Percentiles rank a stretch among this genome's conserved stretches.
Evolutionary conservation across 2,113 vertebrate genomes (phyloP).

Genomic region (Bolborhynchus lineola): DNA sequence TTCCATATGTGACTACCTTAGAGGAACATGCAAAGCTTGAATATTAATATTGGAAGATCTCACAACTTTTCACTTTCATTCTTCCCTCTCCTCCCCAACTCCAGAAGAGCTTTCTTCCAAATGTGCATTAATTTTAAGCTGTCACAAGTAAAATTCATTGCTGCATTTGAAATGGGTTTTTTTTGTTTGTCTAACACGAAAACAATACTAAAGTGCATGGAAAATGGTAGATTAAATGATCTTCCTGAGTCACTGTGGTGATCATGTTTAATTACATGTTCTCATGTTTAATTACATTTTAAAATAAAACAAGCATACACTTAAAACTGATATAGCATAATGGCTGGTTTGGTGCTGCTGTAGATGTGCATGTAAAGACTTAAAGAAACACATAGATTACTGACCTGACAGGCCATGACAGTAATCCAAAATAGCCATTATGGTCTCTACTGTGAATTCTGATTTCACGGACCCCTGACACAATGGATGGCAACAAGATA

Average conservation of each 20-base stretch:
- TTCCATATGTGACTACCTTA: background rate
- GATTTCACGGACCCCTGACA: slow-evolving; percentile 20
- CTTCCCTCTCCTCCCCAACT: background rate
- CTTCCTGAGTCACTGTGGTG: background rate
- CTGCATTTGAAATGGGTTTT: background rate
- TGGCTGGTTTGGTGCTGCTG: background rate
- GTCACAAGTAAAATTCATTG: background rate
- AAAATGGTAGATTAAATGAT: background rate
- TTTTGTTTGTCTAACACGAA: background rate
- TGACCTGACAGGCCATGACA: background rate
- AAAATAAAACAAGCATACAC: background rate
- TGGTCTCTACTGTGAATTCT: background rate
- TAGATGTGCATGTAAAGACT: background rate
- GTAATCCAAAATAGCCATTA: background rate
- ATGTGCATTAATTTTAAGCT: background rate
- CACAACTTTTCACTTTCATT: background rate
- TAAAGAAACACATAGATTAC: background rate
- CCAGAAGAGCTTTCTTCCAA: background rate
- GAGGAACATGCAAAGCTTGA: background rate
- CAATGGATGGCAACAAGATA: background rate
- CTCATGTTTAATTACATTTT: slow-evolving; percentile 15
- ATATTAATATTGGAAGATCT: background rate
- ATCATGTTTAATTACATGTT: slow-evolving; percentile 7
- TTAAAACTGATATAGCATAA: slow-evolving; percentile 6
- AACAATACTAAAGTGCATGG: background rate